Conservation (phyloP, 2,888 invertebrate species). For the Meta bourneti region DNA sequence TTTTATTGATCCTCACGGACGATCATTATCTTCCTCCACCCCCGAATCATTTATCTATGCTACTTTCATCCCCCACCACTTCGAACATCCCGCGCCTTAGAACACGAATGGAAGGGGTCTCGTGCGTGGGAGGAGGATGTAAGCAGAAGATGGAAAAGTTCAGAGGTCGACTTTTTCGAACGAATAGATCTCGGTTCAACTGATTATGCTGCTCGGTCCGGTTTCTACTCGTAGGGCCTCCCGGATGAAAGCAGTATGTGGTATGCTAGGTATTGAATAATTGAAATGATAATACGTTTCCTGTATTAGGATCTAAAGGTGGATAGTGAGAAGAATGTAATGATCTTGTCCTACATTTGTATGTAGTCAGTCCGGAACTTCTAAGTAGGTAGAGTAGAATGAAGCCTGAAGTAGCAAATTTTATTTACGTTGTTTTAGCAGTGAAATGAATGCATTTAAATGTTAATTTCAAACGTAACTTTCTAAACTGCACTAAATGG, state of each 20-base stretch:
- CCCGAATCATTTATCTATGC: constrained; percentile 61
- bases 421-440: too few relatives aligned
- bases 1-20: constrained; percentile 67
- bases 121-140: constrained; percentile 21
- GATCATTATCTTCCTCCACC: constrained; percentile 69
- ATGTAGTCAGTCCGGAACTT: too few relatives aligned
- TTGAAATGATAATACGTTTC: background rate
- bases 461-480: too few relatives aligned
- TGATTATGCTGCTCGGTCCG: constrained; percentile 8
- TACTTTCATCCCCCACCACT: constrained; percentile 6
- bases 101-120: background rate
- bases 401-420: too few relatives aligned
- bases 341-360: background rate
- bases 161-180: constrained; percentile 47
- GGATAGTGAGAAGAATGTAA: background rate
- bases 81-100: background rate
- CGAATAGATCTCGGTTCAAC: background rate
- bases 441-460: too few relatives aligned
- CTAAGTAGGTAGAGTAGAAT: too few relatives aligned
- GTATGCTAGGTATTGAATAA: background rate
- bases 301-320: background rate
- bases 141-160: constrained; percentile 35
- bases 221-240: background rate
- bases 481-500: too few relatives aligned
- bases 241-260: background rate